These are phyloP conservation scores for Nestor notabilis DNA, from an alignment of 2,113 vertebrate genomes.

Conservation along the genomic window DNA sequence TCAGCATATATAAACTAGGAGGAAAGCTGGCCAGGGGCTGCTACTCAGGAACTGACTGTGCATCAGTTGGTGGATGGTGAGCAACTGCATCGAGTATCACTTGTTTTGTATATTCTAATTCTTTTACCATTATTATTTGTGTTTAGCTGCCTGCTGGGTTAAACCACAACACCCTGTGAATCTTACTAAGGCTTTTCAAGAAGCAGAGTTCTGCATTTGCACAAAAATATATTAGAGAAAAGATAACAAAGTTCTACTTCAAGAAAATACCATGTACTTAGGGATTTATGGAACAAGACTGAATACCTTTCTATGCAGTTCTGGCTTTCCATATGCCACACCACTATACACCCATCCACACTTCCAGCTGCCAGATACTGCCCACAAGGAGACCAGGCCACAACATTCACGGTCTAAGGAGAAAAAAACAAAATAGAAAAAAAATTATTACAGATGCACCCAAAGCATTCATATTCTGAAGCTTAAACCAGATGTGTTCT, in stretches of 20 bases:
- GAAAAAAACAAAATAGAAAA: background rate
- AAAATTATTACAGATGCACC: background rate
- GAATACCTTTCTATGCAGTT: constrained; percentile 89
- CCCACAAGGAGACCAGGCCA: constrained; percentile 92
- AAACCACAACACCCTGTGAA: background rate
- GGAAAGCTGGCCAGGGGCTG: background rate
- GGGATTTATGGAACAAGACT: background rate
- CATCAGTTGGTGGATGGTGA: background rate
- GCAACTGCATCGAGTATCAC: background rate
- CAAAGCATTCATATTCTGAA: background rate
- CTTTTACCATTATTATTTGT: background rate
- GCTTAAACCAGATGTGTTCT: background rate
- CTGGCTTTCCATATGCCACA: constrained; percentile 87
- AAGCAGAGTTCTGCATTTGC: background rate
- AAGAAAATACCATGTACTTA: background rate
- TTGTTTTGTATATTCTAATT: background rate
- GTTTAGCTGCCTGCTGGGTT: background rate
- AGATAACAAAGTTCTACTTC: background rate
- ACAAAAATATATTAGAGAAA: background rate
- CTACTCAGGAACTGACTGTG: background rate
- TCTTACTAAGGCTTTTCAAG: background rate
- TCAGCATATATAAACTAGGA: background rate
- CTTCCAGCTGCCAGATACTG: constrained; percentile 86
- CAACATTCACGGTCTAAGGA: constrained; percentile 85
- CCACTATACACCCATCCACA: constrained; percentile 81